These are phyloP conservation scores for Mylabris phalerata DNA, from an alignment of 1,140 invertebrate genomes.

Conservation along the genomic window DNA sequence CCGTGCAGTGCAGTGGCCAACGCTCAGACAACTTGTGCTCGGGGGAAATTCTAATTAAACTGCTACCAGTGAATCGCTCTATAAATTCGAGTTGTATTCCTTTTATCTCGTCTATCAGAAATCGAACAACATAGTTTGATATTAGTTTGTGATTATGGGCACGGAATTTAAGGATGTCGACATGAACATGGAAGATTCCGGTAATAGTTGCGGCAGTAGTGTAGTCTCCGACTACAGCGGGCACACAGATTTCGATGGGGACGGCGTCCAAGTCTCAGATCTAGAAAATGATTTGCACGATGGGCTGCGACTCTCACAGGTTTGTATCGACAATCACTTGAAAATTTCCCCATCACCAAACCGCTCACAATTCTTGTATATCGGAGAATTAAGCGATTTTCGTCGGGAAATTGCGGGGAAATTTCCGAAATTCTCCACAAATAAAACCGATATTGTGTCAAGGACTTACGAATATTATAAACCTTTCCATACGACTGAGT, in stretches of 20 bases:
- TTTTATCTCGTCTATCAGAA: background rate
- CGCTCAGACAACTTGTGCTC: too few species aligned
- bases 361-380: too few species aligned
- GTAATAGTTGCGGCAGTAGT: constrained; percentile 41
- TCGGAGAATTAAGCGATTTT: too few species aligned
- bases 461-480: too few species aligned
- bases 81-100: too few species aligned
- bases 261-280: constrained; percentile 39
- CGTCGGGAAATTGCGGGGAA: too few species aligned
- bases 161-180: constrained; percentile 35
- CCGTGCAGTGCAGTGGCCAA: background rate
- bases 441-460: too few species aligned
- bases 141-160: constrained; percentile 28
- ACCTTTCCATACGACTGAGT: too few species aligned
- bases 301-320: constrained; percentile 27
- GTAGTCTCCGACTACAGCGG: constrained; percentile 39
- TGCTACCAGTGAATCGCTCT: too few species aligned
- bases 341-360: too few species aligned
- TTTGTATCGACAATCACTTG: constrained; percentile 9
- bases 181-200: constrained; percentile 40
- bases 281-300: constrained; percentile 32
- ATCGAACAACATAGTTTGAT: background rate
- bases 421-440: too few species aligned
- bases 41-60: too few species aligned
- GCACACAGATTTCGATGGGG: constrained; percentile 31